Percentiles rank a stretch among this genome's conserved stretches.
Conservation (phyloP, 1,140 invertebrate genomes). For the Ceratina japonica region DNA sequence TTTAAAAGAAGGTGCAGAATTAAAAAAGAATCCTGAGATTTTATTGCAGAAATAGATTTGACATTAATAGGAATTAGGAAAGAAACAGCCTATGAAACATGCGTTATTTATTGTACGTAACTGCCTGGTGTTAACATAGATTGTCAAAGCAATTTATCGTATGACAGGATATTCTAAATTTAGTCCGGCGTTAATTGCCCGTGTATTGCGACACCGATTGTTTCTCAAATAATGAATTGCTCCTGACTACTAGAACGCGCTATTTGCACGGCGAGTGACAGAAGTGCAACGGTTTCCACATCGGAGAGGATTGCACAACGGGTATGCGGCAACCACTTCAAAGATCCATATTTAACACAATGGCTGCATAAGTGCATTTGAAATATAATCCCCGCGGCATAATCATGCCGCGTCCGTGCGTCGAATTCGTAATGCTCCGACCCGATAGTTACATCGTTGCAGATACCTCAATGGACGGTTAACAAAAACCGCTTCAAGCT, state of each 20-base stretch:
- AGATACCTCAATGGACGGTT: not conserved
- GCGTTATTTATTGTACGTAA: too few species aligned
- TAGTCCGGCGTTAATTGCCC: not conserved
- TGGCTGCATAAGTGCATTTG: constrained; percentile 29
- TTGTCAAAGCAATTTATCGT: too few species aligned
- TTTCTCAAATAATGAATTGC: not conserved
- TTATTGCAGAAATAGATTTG: too few species aligned
- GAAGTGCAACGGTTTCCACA: constrained; percentile 22
- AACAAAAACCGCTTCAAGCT: constrained; percentile 2
- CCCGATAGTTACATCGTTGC: not conserved
- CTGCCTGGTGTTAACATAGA: too few species aligned
- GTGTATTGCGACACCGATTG: not conserved
- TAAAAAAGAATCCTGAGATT: too few species aligned
- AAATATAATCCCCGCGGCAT: constrained; percentile 20
- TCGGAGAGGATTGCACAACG: constrained; percentile 32
- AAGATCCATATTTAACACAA: constrained; percentile 51
- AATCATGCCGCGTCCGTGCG: constrained; percentile 7
- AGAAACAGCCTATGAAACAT: too few species aligned
- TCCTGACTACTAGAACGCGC: not conserved
- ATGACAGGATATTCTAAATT: too few species aligned
- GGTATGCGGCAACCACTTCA: constrained; percentile 33
- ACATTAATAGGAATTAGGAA: too few species aligned
- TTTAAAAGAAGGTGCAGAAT: too few species aligned
- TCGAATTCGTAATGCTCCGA: constrained; percentile 25
- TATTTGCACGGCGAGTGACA: constrained; percentile 14